These are phyloP conservation scores for Elmis aenea DNA, from an alignment of 2,888 invertebrate species.

Conservation along the genomic window DNA sequence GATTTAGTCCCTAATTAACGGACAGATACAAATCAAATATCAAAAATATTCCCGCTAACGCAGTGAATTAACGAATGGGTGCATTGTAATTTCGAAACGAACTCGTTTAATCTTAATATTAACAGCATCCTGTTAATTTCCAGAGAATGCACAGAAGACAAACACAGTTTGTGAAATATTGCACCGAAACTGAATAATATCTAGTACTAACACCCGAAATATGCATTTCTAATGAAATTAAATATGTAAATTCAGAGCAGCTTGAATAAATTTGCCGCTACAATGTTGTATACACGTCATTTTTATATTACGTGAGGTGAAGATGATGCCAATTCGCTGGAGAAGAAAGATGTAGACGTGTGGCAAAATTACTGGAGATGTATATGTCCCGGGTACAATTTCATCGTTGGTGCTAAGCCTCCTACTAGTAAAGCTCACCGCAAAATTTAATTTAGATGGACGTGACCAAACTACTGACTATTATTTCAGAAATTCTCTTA, in stretches of 20 bases:
- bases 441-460: constrained; percentile 42
- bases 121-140: too few species aligned
- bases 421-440: constrained; percentile 26
- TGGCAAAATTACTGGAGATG: too few species aligned
- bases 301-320: too few species aligned
- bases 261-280: constrained; percentile 11
- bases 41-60: too few species aligned
- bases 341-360: background rate
- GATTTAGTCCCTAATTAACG: too few species aligned
- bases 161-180: constrained; percentile 11
- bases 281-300: constrained; percentile 4
- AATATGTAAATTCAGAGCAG: constrained; percentile 24
- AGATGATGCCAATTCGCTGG: background rate
- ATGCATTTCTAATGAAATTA: constrained; percentile 19
- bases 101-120: too few species aligned
- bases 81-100: too few species aligned
- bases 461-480: constrained; percentile 34
- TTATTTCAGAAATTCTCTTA: background rate
- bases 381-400: constrained; percentile 16
- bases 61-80: too few species aligned
- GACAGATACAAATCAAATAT: too few species aligned
- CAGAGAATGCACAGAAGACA: background rate
- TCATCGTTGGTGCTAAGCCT: constrained; percentile 16
- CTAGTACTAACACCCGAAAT: constrained; percentile 12
- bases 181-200: constrained; percentile 11